Evolutionary conservation across 2,888 invertebrate species (phyloP), one percentile per base, ranked within the genome.

Genomic region (Nineta flava): DNA sequence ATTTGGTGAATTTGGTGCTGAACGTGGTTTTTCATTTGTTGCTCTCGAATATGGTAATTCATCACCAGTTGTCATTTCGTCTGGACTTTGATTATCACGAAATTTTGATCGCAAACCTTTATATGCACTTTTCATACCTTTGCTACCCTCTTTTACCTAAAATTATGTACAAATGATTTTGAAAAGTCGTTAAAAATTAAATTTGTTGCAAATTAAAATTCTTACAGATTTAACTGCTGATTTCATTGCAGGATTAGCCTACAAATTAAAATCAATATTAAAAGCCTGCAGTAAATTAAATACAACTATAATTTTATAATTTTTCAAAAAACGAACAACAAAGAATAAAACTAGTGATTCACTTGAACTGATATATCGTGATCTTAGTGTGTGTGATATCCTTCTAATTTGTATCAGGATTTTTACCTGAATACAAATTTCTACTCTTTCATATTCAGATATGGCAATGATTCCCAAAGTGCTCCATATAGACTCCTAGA

Each of bases 161-260:
- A 61, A 56, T 51, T 21, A 43, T 26, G 26, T 46, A 10, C 6
- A 16, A 17, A 16, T 9, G 12, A 35, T 4, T n/a, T 2, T 38
- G n/a, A 2, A 38, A 40, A n/a, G 13, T 15, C 9, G 2, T 9
- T n/a, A 15, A 40, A 40, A n/a, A 40, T 3, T 40, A 40, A 7
- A 40, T n/a, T 40, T 40, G 13, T n/a, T n/a, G 13, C 7, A n/a
- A 10, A 34, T 34, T 40, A 12, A 15, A 15, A 40, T 46, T 83
- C 86, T 87, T 79, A 92, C 92, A 75, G 87, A 83, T 77, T 90
- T 88, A 52, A 92, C 90, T 62, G 92, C 92, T 67, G 85, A 87
- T 74, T 87, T 90, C 69, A 93, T 81, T 62, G 91, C 91, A 62
- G 92, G 92, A 74, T 92, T 92, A 57, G 92, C 88, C 90, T 91